Conservation (phyloP, 2,113 vertebrate species). For the Hepsetus odoe region DNA sequence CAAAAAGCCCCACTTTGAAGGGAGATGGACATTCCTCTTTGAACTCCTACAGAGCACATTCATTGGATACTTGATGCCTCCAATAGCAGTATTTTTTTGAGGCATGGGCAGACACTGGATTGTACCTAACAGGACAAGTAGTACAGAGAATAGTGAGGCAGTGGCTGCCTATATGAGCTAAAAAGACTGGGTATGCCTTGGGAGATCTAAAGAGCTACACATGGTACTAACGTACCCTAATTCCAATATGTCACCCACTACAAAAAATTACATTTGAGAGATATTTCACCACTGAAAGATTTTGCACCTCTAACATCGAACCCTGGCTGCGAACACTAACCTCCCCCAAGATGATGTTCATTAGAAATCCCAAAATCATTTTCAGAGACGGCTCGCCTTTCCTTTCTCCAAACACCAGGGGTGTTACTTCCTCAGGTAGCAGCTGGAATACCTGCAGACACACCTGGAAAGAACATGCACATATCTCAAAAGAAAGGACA, state of each 20-base stretch:
- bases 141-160: no score
- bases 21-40: no score
- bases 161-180: no score
- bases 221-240: background rate
- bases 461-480: conserved; percentile 67
- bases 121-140: no score
- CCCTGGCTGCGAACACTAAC: conserved; percentile 60
- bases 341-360: conserved; percentile 76
- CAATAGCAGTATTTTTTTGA: no score
- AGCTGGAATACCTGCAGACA: conserved; percentile 86
- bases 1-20: background rate
- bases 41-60: background rate
- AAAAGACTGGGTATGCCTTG: no score
- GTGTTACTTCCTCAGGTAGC: conserved; percentile 70
- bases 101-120: no score
- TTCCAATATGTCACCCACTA: no score
- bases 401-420: conserved; percentile 70
- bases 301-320: background rate
- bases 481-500: background rate
- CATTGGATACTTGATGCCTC: no score
- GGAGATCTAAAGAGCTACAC: no score
- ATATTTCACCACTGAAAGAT: no score
- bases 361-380: conserved; percentile 77
- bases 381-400: conserved; percentile 58
- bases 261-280: no score